These are phyloP conservation scores for Nezara viridula DNA, from an alignment of 2,888 invertebrate genomes.

Conservation along the genomic window DNA sequence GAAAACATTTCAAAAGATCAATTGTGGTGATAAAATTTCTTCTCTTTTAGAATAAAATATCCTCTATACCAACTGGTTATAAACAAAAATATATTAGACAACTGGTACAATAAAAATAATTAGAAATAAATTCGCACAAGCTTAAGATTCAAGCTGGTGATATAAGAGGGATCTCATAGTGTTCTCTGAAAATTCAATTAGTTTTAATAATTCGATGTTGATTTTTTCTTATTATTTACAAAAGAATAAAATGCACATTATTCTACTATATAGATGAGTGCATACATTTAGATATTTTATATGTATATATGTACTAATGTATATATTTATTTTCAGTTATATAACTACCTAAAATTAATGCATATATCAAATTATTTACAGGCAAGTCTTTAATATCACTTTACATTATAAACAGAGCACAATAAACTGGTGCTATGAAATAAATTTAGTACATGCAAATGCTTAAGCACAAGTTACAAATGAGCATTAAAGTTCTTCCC, in stretches of 20 bases:
- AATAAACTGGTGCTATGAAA: slow-evolving; percentile 12
- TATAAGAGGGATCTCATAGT: slow-evolving; percentile 6
- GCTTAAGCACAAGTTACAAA: slow-evolving; percentile 48
- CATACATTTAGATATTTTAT: slow-evolving; percentile 34
- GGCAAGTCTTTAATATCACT: slow-evolving; percentile 49
- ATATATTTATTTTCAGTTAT: background rate
- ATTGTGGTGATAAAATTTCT: slow-evolving; percentile 51
- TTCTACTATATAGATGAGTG: slow-evolving; percentile 29
- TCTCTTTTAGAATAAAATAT: slow-evolving; percentile 47
- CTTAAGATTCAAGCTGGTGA: slow-evolving; percentile 42
- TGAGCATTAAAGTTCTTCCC: slow-evolving; percentile 28
- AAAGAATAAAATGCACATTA: slow-evolving; percentile 39
- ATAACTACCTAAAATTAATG: slow-evolving; percentile 44
- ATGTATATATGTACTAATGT: slow-evolving; percentile 4
- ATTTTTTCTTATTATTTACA: slow-evolving; percentile 40
- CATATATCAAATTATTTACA: slow-evolving; percentile 48
- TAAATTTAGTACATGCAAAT: slow-evolving; percentile 39
- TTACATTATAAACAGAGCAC: slow-evolving; percentile 51
- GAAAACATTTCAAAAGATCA: slow-evolving; percentile 32
- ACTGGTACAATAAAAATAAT: slow-evolving; percentile 6
- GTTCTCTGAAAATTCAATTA: slow-evolving; percentile 40
- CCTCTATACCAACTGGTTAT: slow-evolving; percentile 43
- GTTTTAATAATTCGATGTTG: slow-evolving; percentile 49
- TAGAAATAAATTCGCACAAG: slow-evolving; percentile 43
- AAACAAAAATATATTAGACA: slow-evolving; percentile 46